Evolutionary conservation across 1,140 invertebrate species (phyloP), one percentile per base, ranked within the genome.

Genomic region (Watersipora subatra): DNA sequence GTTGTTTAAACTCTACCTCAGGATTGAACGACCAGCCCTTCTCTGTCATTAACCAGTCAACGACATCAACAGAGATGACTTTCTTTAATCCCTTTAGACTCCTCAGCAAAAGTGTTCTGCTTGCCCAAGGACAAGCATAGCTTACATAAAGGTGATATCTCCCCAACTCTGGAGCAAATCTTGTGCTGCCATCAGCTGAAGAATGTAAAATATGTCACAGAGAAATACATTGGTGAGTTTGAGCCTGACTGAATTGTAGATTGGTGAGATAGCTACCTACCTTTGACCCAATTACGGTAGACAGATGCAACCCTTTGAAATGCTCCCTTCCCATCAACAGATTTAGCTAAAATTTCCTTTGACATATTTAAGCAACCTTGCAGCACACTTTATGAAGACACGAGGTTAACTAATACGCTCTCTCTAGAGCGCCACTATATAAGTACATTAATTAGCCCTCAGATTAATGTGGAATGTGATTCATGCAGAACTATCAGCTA

Each of bases 91-190:
- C 75, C 57, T 78, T 78, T n/a, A 78, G 66, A 29, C 66, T 70
- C 19, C 75, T 62, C 2, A 73, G 59, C 34, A 76, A 73, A 25
- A 77, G 69, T 0, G 72, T 69, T 2, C 75, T 67, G 61, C 76
- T 74, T 1, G 76, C 76, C 75, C 73, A 78, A 7, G 75, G 76
- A 63, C 76, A 78, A 7, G 76, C 75, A 7, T 73, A 61, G 1
- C 70, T 70, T 0, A 78, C 76, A 62, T 78, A 78, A 61, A 78
- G 65, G 61, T 78, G 76, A 64, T 78, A 78, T 0, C 75, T 66
- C 17, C 66, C 67, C 7, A 72, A 28, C 63, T 75, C 75, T 1
- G 76, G 71, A 30, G 67, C 67, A 65, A 73, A 78, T 1, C 72
- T 75, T n/a, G 69, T 71, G 2, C 73, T 75, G 0, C 74, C 75